phyloP scores from a whole-genome alignment of 2,797 vertebrate species.

The Morelia viridis region DNA sequence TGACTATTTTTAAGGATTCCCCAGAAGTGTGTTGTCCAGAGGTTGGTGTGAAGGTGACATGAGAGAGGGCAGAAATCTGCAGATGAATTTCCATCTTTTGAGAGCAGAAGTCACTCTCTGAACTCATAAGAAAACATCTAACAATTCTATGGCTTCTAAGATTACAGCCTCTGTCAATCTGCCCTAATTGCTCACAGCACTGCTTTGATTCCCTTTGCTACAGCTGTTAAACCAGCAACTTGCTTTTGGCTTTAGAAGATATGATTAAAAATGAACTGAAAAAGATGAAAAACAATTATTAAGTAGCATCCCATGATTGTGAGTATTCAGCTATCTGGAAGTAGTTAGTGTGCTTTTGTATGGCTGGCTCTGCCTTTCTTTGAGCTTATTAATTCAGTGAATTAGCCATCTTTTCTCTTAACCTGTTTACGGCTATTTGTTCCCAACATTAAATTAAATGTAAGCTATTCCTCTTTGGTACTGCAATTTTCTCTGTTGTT shows the following conservation, averaged over 20 bases:
- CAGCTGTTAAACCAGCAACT: not conserved
- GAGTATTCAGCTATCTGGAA: slow-evolving; percentile 22
- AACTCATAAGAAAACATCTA: not conserved
- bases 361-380: slow-evolving; percentile 33
- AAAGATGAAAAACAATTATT: not conserved
- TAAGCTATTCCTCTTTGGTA: slow-evolving; percentile 32
- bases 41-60: not conserved
- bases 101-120: not conserved
- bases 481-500: slow-evolving; percentile 20
- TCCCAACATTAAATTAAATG: slow-evolving; percentile 56
- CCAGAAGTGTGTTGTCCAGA: not conserved
- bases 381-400: slow-evolving; percentile 24
- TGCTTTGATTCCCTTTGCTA: not conserved
- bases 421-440: slow-evolving; percentile 27
- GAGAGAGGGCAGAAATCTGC: not conserved
- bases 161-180: not conserved
- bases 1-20: not conserved
- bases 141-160: not conserved
- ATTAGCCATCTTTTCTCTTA: slow-evolving; percentile 47
- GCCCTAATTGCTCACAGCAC: not conserved
- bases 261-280: slow-evolving; percentile 37
- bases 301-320: not conserved
- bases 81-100: not conserved
- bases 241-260: not conserved
- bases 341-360: not conserved